These are phyloP conservation scores for Bombus polaris DNA, from an alignment of 1,140 invertebrate genomes.

Conservation along the genomic window DNA sequence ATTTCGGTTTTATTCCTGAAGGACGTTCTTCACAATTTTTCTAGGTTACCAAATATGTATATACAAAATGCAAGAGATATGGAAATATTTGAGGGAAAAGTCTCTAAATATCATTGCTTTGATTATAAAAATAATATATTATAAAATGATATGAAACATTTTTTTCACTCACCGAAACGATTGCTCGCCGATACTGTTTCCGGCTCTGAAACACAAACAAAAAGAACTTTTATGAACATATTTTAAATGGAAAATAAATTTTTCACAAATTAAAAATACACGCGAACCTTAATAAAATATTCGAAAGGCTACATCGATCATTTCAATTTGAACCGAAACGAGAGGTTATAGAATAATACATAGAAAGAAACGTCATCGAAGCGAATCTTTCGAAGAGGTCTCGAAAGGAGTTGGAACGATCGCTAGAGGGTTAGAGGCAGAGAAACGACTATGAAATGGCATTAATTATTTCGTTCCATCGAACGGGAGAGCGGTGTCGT, in stretches of 20 bases:
- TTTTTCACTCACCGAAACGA: neutral
- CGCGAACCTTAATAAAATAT: neutral
- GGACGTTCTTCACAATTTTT: neutral
- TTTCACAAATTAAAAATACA: neutral
- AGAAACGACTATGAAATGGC: neutral
- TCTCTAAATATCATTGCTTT: too few relatives aligned
- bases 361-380: neutral
- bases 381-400: neutral
- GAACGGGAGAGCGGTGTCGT: neutral
- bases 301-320: neutral
- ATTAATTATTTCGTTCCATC: slow-evolving; percentile 31
- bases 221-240: neutral
- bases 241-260: neutral
- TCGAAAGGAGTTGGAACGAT: neutral
- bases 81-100: neutral
- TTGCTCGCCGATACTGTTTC: too few relatives aligned
- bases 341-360: neutral
- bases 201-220: slow-evolving; percentile 14
- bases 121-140: too few relatives aligned
- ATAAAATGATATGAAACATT: too few relatives aligned
- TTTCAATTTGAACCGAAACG: neutral
- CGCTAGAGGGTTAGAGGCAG: neutral
- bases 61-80: too few relatives aligned
- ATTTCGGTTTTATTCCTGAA: neutral
- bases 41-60: neutral